Percentiles rank a stretch among this genome's conserved stretches.
phyloP scores from a whole-genome alignment of 2,888 invertebrate species.

The Nymphalis c-album region DNA sequence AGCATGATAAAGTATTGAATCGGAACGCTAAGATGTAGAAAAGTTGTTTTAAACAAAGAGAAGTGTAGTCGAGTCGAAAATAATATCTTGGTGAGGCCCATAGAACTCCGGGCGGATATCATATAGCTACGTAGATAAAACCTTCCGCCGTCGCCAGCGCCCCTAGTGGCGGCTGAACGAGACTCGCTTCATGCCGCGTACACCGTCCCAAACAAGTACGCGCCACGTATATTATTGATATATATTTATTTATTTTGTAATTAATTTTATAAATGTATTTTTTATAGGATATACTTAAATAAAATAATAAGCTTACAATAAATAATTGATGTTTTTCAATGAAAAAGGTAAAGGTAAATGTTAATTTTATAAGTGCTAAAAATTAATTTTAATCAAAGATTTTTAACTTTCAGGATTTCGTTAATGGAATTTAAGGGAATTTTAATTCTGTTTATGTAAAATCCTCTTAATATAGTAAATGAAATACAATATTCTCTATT shows the following conservation, averaged over 20 bases:
- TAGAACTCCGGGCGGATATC: conserved; percentile 75
- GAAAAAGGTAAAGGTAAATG: no score
- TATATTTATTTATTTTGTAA: conserved; percentile 43
- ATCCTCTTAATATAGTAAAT: not conserved
- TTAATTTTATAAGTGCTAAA: no score
- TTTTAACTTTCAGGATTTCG: no score
- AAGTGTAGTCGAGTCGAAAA: conserved; percentile 69
- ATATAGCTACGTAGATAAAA: conserved; percentile 81
- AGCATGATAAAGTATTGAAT: conserved; percentile 57
- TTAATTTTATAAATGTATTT: conserved; percentile 12
- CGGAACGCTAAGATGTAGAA: conserved; percentile 63
- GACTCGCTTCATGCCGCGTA: conserved; percentile 76
- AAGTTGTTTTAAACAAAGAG: conserved; percentile 77
- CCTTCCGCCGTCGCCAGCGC: conserved; percentile 79
- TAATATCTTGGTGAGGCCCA: conserved; percentile 75
- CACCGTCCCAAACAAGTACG: conserved; percentile 62
- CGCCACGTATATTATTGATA: conserved; percentile 40
- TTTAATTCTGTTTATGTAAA: not conserved
- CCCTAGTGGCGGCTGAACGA: conserved; percentile 66
- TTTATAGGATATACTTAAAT: not conserved
- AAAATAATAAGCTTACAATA: not conserved
- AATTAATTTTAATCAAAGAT: no score
- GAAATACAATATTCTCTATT: conserved; percentile 39
- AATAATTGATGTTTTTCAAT: no score
- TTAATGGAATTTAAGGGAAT: not conserved